Conservation (phyloP, 2,888 invertebrate species). For the Stenotaenia linearis region DNA sequence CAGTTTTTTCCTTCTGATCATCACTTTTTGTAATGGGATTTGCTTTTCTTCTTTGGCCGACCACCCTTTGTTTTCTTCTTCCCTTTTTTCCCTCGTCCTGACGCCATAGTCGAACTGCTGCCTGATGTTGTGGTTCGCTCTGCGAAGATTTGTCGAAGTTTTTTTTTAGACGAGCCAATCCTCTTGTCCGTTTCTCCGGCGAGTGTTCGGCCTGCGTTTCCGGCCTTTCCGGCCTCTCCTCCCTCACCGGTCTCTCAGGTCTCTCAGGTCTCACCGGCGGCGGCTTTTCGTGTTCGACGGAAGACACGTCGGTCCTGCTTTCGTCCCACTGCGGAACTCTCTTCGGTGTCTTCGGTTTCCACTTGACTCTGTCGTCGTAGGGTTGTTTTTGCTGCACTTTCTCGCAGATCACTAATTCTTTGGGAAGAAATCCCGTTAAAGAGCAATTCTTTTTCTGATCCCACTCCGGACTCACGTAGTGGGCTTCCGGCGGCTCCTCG, state of each 20-base stretch:
- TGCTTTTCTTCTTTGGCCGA: no score
- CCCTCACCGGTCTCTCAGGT: no score
- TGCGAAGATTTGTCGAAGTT: not conserved
- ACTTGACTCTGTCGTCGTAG: not conserved
- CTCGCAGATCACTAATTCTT: no score
- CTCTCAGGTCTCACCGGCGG: no score
- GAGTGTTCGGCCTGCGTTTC: not conserved
- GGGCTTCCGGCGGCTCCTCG: not conserved
- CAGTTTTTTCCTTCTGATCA: not conserved
- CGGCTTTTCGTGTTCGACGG: no score
- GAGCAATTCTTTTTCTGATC: not conserved
- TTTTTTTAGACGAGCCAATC: not conserved
- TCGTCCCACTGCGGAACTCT: not conserved
- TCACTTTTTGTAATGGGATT: not conserved
- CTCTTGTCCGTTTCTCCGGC: not conserved
- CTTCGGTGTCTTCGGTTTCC: not conserved
- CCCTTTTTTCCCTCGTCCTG: not conserved
- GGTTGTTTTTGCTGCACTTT: not conserved
- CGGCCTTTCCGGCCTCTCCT: not conserved
- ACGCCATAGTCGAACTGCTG: not conserved
- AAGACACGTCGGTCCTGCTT: not conserved
- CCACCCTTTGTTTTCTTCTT: not conserved
- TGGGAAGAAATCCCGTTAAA: not conserved
- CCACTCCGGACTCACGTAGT: not conserved
- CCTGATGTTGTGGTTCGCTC: not conserved